Evolutionary conservation across 2,888 invertebrate species (phyloP), one percentile per base, ranked within the genome.

Genomic region (Deilephila elpenor): DNA sequence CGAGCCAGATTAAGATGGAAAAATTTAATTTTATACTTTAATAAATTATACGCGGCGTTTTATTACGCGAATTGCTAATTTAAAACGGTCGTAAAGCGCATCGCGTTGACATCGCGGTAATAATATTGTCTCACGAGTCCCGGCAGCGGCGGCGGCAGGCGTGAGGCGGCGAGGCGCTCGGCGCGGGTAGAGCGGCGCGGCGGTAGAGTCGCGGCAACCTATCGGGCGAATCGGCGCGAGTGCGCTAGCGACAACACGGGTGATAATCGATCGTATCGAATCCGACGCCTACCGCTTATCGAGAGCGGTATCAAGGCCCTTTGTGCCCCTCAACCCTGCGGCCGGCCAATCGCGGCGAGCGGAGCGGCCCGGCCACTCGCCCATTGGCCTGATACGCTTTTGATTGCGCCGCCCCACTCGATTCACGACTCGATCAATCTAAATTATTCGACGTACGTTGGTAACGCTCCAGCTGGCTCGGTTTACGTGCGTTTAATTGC

Each of bases 391-490:
- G 91, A 92, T 93, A 89, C 90, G 91, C 88, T 89, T 94, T 94
- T 94, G 94, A 94, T 93, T 92, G 93, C 93, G 78, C 92, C 94
- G 93, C 94, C 94, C 92, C 88, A 78, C 90, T 89, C 91, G 91
- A 93, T 93, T 88, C 92, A 87, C 85, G 89, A 83, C 90, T 89
- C 92, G 89, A 94, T 94, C 93, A 93, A 94, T 94, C 93, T 89
- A 90, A 91, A 93, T 93, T 93, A 91, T 87, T 86, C 87, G 87
- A 80, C 81, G 85, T 84, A 83, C 86, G 86, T 88, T 88, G 88
- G 86, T 89, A 88, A 79, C 84, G 83, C 85, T 88, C 85, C 88
- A 88, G 87, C 83, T 86, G 83, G 83, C 78, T 78, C 78, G 78
- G 77, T 82, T 84, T 81, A 82, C 82, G 75, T 64, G 81, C 80